These are phyloP conservation scores for Otis tarda DNA, from an alignment of 2,113 vertebrate species.

Conservation along the genomic window DNA sequence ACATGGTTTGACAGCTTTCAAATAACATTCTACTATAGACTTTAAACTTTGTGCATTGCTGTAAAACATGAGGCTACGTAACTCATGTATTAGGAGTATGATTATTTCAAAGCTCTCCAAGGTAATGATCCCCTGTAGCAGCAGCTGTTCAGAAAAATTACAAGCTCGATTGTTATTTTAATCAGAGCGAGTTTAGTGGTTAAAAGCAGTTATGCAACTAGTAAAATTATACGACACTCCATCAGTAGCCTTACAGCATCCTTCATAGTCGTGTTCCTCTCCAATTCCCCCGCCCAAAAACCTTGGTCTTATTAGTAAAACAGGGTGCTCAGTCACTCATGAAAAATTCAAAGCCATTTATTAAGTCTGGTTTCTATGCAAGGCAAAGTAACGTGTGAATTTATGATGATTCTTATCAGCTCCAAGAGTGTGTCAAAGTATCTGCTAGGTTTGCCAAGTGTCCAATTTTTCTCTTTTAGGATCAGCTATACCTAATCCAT, in stretches of 20 bases:
- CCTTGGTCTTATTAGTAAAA: slow-evolving; percentile 62
- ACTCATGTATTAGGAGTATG: slow-evolving; percentile 76
- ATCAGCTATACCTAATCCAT: slow-evolving; percentile 60
- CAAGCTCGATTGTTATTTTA: slow-evolving; percentile 85
- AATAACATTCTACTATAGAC: slow-evolving; percentile 83
- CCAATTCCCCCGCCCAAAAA: neutral
- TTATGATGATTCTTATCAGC: slow-evolving; percentile 65
- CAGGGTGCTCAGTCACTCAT: slow-evolving; percentile 55
- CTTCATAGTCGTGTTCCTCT: slow-evolving; percentile 12
- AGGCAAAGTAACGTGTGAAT: slow-evolving; percentile 69
- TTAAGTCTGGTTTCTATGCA: slow-evolving; percentile 58
- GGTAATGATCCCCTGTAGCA: slow-evolving; percentile 81
- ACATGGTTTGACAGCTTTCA: slow-evolving; percentile 87
- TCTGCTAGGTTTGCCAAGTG: slow-evolving; percentile 53
- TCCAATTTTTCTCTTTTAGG: slow-evolving; percentile 70
- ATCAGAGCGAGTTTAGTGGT: slow-evolving; percentile 78
- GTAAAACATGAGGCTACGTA: slow-evolving; percentile 80
- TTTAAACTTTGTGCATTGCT: slow-evolving; percentile 82
- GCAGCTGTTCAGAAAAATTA: slow-evolving; percentile 85
- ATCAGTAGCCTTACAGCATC: slow-evolving; percentile 69
- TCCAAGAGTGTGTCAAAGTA: slow-evolving; percentile 66
- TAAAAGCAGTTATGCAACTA: slow-evolving; percentile 81
- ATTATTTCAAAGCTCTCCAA: slow-evolving; percentile 79
- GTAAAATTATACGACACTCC: slow-evolving; percentile 77
- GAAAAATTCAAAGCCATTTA: slow-evolving; percentile 75